These are phyloP conservation scores for Phyllotreta cruciferae DNA, from an alignment of 2,888 invertebrate genomes.

Conservation along the genomic window DNA sequence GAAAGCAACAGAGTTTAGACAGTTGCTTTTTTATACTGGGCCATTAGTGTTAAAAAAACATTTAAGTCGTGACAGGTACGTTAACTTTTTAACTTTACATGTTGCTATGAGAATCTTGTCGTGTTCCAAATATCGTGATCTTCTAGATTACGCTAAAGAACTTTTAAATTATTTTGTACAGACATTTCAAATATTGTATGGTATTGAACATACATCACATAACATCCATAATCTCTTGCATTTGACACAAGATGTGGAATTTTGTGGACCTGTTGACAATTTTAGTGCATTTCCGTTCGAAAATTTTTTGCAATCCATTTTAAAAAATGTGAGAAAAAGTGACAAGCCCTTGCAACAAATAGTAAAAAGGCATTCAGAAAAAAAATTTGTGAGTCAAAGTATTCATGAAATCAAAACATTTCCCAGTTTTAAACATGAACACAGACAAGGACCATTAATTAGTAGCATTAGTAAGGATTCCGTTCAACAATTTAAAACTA, in stretches of 20 bases:
- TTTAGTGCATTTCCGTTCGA: constrained; percentile 11
- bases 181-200: constrained; percentile 37
- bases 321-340: background rate
- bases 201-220: constrained; percentile 38
- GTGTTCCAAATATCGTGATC: background rate
- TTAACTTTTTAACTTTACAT: constrained; percentile 31
- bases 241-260: constrained; percentile 32
- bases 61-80: constrained; percentile 26
- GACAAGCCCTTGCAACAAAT: background rate
- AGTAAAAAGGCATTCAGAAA: background rate
- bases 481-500: constrained; percentile 24
- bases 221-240: constrained; percentile 43
- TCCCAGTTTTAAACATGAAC: constrained; percentile 22
- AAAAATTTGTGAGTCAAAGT: background rate
- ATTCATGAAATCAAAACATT: constrained; percentile 15
- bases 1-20: constrained; percentile 40
- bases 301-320: constrained; percentile 18
- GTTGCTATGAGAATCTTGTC: constrained; percentile 29
- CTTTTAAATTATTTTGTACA: constrained; percentile 36
- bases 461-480: constrained; percentile 21
- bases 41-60: constrained; percentile 32
- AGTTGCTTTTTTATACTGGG: constrained; percentile 38
- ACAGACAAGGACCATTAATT: constrained; percentile 19
- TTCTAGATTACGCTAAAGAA: constrained; percentile 28
- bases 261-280: constrained; percentile 30